Conservation (phyloP, 2,113 vertebrate species). For the Stictonetta naevosa region DNA sequence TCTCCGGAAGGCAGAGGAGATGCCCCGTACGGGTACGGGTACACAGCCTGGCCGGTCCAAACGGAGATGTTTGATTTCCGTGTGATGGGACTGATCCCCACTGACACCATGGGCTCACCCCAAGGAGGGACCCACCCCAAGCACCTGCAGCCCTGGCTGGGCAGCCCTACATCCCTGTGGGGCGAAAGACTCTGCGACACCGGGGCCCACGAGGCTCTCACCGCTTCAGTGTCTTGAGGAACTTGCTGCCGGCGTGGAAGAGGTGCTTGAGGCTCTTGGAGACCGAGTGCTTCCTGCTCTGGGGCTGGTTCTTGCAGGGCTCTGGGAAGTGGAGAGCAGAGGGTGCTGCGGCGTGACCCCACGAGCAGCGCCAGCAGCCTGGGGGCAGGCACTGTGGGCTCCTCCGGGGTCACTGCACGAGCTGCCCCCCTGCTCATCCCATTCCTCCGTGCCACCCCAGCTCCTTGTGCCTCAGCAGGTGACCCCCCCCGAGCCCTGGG, state of each 20-base stretch:
- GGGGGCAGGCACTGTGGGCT: rapidly evolving
- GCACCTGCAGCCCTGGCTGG: rapidly evolving
- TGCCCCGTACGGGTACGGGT: background rate
- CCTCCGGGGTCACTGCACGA: background rate
- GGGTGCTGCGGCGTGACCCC: background rate
- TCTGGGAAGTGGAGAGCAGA: conserved; percentile 74
- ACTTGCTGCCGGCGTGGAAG: conserved; percentile 90
- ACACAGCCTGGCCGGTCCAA: background rate
- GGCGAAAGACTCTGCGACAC: background rate
- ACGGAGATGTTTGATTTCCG: background rate
- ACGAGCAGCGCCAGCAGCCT: background rate
- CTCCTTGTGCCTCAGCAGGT: background rate
- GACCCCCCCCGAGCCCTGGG: background rate
- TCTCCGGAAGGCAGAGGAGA: background rate
- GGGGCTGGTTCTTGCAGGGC: conserved; percentile 84
- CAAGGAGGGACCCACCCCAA: background rate
- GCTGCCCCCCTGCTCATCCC: background rate
- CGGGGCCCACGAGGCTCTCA: conserved; percentile 48
- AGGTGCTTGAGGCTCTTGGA: conserved; percentile 93
- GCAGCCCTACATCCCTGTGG: rapidly evolving
- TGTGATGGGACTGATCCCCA: background rate
- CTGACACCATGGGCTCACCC: background rate
- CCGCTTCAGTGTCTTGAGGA: conserved; percentile 91
- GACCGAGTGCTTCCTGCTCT: conserved; percentile 89
- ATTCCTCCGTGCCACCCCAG: too few relatives aligned